phyloP scores from a whole-genome alignment of 2,888 invertebrate species.

The Slavum lentiscoides region DNA sequence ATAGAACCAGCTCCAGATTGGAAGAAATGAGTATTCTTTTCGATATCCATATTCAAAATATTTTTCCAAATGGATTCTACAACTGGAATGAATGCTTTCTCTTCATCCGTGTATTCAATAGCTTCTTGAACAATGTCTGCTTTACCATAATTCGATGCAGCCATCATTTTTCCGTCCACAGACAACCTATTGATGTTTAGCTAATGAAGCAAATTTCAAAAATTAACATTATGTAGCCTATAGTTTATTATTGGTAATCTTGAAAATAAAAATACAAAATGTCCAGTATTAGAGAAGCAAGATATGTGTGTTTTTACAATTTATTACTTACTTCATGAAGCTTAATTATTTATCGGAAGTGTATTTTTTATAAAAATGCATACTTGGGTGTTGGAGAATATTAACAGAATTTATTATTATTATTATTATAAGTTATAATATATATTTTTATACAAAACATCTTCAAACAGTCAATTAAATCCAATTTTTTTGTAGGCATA shows the following conservation, averaged over 20 bases:
- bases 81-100: conserved; percentile 69
- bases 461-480: too few relatives aligned
- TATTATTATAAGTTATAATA: too few relatives aligned
- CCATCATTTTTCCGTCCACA: conserved; percentile 79
- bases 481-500: neutral
- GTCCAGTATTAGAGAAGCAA: too few relatives aligned
- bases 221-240: too few relatives aligned
- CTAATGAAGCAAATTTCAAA: conserved; percentile 58
- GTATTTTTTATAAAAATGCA: too few relatives aligned
- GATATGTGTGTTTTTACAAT: too few relatives aligned
- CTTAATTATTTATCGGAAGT: too few relatives aligned
- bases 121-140: conserved; percentile 63
- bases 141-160: conserved; percentile 76
- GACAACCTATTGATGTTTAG: conserved; percentile 77
- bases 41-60: conserved; percentile 77
- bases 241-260: too few relatives aligned
- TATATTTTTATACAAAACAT: too few relatives aligned
- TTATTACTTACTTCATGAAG: too few relatives aligned
- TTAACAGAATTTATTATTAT: too few relatives aligned
- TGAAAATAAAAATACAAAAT: neutral
- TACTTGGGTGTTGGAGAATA: too few relatives aligned
- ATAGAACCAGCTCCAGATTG: conserved; percentile 94
- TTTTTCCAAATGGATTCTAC: conserved; percentile 78
- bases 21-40: conserved; percentile 88
- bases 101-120: conserved; percentile 74